Evolutionary conservation across 2,797 vertebrate species (phyloP), one percentile per base, ranked within the genome.

Genomic region (Scarus forsteni): DNA sequence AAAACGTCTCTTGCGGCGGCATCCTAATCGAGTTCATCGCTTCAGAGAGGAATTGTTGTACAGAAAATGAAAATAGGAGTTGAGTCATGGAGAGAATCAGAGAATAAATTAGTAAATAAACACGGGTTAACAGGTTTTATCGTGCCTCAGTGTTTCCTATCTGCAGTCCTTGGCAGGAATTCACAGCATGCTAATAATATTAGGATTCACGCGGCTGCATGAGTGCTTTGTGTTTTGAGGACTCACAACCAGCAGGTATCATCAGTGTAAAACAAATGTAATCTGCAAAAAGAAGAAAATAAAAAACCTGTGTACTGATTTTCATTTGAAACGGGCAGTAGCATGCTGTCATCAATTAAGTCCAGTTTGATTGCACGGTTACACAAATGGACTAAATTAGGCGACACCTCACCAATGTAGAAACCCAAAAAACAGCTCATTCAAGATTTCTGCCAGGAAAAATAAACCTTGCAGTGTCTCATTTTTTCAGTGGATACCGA

Each of bases 51-150:
- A 49, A 59, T 54, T 67, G 64, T 65, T 75, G 18, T 12, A 50
- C 39, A 55, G 40, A 11, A 81, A 82, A 80, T 78, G 60, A 43
- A 74, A 81, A 79, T 63, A 43, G 27, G 48, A 73, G 49, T 65
- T 70, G 56, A 77, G 66, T 73, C 48, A 62, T 58, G 64, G 55
- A 7, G 49, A 40, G 16, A 70, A 64, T 79, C 18, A 43, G 60
- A 68, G 16, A 70, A 16, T 45, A 36, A 73, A 84, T 72, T 57
- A 35, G 66, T 60, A 70, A 76, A 85, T 76, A 73, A 73, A 70
- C 50, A 61, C n/a, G 27, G 64, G 60, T 71, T 73, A 73, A 72
- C 46, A 55, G 68, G 61, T 73, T 77, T 71, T 42, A 70, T 82
- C 27, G 19, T 15, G 38, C 49, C 46, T 68, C 35, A 10, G 46